These are phyloP conservation scores for Hippocampus barbouri DNA, from an alignment of 2,113 vertebrate species.

Conservation along the genomic window DNA sequence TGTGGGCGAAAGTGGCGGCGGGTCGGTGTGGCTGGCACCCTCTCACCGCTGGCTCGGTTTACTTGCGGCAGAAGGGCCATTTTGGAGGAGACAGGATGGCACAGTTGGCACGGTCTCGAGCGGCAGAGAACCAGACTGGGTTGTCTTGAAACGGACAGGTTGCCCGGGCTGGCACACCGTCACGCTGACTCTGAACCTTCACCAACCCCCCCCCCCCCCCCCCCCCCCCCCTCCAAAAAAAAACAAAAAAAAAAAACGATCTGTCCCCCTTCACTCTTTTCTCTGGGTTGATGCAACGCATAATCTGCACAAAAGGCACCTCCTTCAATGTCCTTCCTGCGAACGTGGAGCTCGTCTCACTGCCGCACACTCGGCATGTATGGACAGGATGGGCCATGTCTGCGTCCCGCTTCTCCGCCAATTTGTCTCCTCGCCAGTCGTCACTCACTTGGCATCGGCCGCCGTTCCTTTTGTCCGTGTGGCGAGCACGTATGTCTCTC, in stretches of 20 bases:
- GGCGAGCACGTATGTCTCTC: slow-evolving; percentile 59
- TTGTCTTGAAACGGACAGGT: slow-evolving; percentile 47
- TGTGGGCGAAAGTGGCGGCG: slow-evolving; percentile 41
- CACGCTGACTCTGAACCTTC: not conserved
- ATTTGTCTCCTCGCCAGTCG: slow-evolving; percentile 56
- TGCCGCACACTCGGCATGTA: slow-evolving; percentile 42
- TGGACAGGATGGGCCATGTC: slow-evolving; percentile 50
- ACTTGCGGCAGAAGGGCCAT: slow-evolving; percentile 61
- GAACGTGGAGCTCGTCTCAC: slow-evolving; percentile 27
- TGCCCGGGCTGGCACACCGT: slow-evolving; percentile 25
- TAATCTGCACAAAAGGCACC: not conserved
- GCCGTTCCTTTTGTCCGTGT: slow-evolving; percentile 59
- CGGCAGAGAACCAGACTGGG: slow-evolving; percentile 51
- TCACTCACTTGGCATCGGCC: slow-evolving; percentile 46
- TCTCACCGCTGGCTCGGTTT: slow-evolving; percentile 48
- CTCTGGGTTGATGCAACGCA: not conserved
- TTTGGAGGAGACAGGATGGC: slow-evolving; percentile 68
- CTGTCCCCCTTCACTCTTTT: not conserved
- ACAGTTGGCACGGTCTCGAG: slow-evolving; percentile 56
- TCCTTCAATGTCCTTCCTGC: not conserved
- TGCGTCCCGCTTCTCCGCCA: slow-evolving; percentile 56
- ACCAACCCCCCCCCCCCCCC: not conserved
- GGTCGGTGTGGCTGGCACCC: slow-evolving; percentile 56
- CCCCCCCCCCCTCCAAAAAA: too few species aligned
- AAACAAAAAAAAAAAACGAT: not conserved